A percentile compares a stretch with the other conserved stretches of the same genome.
Conservation (phyloP, 2,888 invertebrate genomes). For the Branchipolynoe longqiensis region DNA sequence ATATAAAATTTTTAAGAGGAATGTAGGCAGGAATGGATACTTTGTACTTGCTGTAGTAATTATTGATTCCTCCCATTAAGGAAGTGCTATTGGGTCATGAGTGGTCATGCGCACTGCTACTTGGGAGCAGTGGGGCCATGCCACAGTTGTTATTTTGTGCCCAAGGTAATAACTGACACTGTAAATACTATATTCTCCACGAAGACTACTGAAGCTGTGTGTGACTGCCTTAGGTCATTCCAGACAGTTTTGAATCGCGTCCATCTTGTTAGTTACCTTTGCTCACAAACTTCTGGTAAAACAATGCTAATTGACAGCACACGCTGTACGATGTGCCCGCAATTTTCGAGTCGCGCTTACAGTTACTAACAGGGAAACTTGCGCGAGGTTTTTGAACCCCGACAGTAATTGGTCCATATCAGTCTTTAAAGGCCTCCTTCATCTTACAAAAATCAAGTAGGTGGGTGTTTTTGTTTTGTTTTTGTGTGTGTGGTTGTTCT, state of each 20-base stretch:
- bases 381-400: not conserved
- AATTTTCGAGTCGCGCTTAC: not conserved
- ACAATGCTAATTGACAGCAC: not conserved
- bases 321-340: no score
- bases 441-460: not conserved
- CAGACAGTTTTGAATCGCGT: conserved; percentile 4
- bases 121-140: no score
- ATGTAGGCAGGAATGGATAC: no score
- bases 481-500: no score
- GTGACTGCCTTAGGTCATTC: conserved; percentile 22
- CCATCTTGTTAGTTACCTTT: conserved; percentile 3
- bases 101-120: no score
- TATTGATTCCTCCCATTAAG: no score
- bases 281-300: not conserved
- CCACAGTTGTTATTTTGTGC: no score
- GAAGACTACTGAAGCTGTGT: not conserved
- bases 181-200: conserved; percentile 27
- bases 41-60: no score
- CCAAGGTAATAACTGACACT: conserved; percentile 3
- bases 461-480: not conserved
- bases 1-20: not conserved
- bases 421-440: not conserved
- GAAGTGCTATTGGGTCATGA: no score
- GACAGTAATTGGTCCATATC: conserved; percentile 31
- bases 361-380: not conserved